These are phyloP conservation scores for Macquaria australasica DNA, from an alignment of 2,113 vertebrate genomes.

Conservation along the genomic window DNA sequence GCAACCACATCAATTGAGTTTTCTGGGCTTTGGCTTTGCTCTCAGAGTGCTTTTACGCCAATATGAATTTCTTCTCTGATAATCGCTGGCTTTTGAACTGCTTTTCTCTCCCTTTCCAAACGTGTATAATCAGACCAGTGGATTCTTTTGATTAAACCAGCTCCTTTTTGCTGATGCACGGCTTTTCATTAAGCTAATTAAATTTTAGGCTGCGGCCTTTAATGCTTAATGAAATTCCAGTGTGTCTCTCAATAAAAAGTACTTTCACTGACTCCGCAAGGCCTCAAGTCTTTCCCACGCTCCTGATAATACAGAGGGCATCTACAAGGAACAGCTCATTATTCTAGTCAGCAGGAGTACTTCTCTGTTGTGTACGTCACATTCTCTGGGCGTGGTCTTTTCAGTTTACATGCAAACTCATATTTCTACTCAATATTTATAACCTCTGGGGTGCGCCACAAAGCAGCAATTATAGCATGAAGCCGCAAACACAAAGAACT, in stretches of 20 bases:
- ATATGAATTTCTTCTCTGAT: not conserved
- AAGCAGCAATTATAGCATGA: not conserved
- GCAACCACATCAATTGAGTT: conserved; percentile 5
- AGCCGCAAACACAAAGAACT: not conserved
- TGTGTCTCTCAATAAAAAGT: not conserved
- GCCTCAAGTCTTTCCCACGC: not conserved
- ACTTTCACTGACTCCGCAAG: not conserved
- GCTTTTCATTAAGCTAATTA: conserved; percentile 13
- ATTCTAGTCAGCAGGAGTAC: conserved; percentile 11
- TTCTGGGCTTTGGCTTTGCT: conserved; percentile 5
- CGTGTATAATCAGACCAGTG: not conserved
- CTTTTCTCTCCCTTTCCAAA: not conserved
- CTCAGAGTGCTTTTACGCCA: conserved; percentile 9
- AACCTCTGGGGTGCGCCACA: not conserved
- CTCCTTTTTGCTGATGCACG: conserved; percentile 5
- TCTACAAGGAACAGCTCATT: conserved; percentile 1
- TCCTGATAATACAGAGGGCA: conserved; percentile 11
- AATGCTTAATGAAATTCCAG: conserved; percentile 20
- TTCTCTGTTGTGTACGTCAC: not conserved
- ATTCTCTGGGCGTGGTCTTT: not conserved
- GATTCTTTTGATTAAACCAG: conserved; percentile 20
- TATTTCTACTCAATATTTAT: not conserved
- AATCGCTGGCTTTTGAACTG: not conserved
- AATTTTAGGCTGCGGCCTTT: not conserved
- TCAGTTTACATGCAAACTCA: conserved; percentile 25